Conservation (phyloP, 1,140 invertebrate genomes). For the Aradophagus sp. region DNA sequence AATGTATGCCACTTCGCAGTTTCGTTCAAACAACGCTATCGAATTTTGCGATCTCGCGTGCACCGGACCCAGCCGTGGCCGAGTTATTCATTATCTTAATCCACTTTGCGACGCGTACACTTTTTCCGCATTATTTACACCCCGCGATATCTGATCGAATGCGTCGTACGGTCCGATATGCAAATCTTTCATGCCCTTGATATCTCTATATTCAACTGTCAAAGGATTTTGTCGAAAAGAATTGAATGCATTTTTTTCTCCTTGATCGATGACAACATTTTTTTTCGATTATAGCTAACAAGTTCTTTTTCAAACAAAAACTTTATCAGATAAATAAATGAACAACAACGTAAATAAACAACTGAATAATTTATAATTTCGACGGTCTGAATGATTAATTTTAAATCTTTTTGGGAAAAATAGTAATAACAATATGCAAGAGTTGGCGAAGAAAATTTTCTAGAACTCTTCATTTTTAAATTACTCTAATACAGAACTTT, state of each 20-base stretch:
- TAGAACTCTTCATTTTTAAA: no score
- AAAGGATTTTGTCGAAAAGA: constrained; percentile 20
- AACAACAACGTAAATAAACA: no score
- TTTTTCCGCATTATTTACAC: constrained; percentile 43
- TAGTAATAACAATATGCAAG: no score
- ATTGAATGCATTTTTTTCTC: constrained; percentile 15
- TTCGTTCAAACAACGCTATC: constrained; percentile 34
- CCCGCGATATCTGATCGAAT: constrained; percentile 29
- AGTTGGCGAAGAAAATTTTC: no score
- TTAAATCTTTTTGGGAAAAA: no score
- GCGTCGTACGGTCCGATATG: constrained; percentile 31
- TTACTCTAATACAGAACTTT: no score
- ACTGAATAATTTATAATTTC: no score
- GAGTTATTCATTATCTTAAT: constrained; percentile 67
- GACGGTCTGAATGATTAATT: no score
- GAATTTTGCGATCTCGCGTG: constrained; percentile 55
- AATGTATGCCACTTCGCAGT: constrained; percentile 43
- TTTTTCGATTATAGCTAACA: no score
- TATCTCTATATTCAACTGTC: constrained; percentile 46
- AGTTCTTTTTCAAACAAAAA: no score
- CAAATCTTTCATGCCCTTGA: constrained; percentile 41
- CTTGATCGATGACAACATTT: constrained; percentile 26
- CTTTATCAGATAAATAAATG: neutral
- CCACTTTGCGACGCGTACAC: constrained; percentile 61
- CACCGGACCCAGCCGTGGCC: constrained; percentile 53